Conservation (phyloP, 1,140 invertebrate genomes). For the Papilio aristodemus region DNA sequence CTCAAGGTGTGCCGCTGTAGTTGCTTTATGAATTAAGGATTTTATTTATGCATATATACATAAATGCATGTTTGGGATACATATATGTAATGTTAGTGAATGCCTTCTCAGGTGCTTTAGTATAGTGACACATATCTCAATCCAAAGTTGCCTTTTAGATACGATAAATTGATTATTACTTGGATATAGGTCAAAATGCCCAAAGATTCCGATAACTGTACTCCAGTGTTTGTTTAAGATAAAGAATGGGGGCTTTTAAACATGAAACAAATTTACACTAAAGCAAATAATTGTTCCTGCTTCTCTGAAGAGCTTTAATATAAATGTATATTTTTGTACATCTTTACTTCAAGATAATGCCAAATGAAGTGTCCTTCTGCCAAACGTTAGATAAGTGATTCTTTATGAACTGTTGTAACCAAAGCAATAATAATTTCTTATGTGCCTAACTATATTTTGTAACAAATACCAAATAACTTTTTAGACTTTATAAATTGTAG, state of each 20-base stretch:
- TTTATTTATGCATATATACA: conserved; percentile 67
- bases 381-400: conserved; percentile 77
- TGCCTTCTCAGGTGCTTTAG: conserved; percentile 74
- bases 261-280: conserved; percentile 53
- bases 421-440: conserved; percentile 77
- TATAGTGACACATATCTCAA: conserved; percentile 75
- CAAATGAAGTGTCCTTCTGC: conserved; percentile 63
- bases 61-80: conserved; percentile 70
- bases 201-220: conserved; percentile 67
- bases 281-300: conserved; percentile 67
- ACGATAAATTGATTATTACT: conserved; percentile 74
- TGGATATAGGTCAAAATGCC: conserved; percentile 69
- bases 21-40: conserved; percentile 69
- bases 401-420: conserved; percentile 73
- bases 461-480: conserved; percentile 69
- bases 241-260: conserved; percentile 64
- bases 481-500: conserved; percentile 60
- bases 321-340: conserved; percentile 73
- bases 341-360: conserved; percentile 62
- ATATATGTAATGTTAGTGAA: conserved; percentile 55
- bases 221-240: conserved; percentile 71
- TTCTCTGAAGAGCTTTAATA: conserved; percentile 70
- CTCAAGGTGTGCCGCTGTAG: conserved; percentile 73
- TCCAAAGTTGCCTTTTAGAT: conserved; percentile 80
- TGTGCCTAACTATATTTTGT: conserved; percentile 71